These are phyloP conservation scores for Embidobia sp. DNA, from an alignment of 2,888 invertebrate genomes.

Conservation along the genomic window DNA sequence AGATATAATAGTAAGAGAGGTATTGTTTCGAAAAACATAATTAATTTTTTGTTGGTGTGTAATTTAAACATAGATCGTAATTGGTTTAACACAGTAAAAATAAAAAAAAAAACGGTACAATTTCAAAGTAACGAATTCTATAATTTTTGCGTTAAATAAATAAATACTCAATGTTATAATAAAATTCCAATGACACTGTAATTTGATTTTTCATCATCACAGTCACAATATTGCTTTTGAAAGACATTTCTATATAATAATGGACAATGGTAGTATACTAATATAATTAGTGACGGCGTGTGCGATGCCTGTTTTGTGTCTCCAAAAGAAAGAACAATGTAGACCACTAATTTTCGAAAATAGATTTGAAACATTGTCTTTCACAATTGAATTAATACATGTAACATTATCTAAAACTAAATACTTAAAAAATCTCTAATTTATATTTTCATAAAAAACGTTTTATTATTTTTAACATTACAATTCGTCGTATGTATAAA, in stretches of 20 bases:
- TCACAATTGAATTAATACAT: neutral
- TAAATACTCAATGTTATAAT: too few relatives aligned
- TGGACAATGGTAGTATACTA: slow-evolving; percentile 74
- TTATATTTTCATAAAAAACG: slow-evolving; percentile 19
- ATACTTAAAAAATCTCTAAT: neutral
- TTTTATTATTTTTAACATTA: slow-evolving; percentile 3
- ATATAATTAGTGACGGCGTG: slow-evolving; percentile 69
- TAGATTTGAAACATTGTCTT: neutral
- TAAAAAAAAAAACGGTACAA: too few relatives aligned
- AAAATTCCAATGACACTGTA: too few relatives aligned
- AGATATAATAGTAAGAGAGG: too few relatives aligned
- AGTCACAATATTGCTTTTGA: slow-evolving; percentile 62
- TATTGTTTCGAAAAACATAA: too few relatives aligned
- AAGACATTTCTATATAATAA: slow-evolving; percentile 59
- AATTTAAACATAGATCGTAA: too few relatives aligned
- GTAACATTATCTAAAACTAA: neutral
- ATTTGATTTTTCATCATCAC: slow-evolving; percentile 9
- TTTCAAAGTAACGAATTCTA: too few relatives aligned
- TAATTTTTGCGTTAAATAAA: too few relatives aligned
- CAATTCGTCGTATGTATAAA: slow-evolving; percentile 1
- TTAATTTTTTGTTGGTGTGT: too few relatives aligned
- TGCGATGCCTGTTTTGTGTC: slow-evolving; percentile 71
- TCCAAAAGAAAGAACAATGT: slow-evolving; percentile 14
- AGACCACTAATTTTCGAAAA: neutral
- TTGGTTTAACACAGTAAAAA: too few relatives aligned